A percentile compares a stretch with the other conserved stretches of the same genome.
Conservation (phyloP, 2,888 invertebrate species). For the Didymodactylos carnosus region DNA sequence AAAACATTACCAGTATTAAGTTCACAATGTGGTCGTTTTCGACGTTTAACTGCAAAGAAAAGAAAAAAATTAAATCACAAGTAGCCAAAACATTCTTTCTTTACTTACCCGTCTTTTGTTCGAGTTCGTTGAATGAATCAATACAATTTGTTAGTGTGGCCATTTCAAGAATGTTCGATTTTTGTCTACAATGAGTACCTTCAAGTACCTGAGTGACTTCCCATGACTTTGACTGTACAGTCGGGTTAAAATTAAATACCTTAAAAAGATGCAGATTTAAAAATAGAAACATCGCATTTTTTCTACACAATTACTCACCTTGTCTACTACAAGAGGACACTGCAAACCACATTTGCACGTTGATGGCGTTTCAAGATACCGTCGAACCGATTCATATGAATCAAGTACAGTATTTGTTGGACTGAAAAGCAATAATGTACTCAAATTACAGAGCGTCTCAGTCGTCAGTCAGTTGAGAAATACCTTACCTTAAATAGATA, state of each 20-base stretch:
- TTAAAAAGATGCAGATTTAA: not conserved
- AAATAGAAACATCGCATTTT: too few relatives aligned
- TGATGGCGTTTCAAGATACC: constrained; percentile 70
- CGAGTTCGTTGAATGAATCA: not conserved
- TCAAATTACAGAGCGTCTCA: constrained; percentile 12
- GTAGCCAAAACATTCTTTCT: not conserved
- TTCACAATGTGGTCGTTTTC: not conserved
- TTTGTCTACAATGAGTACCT: not conserved
- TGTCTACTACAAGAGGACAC: constrained; percentile 73
- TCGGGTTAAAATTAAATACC: constrained; percentile 45
- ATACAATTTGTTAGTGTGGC: not conserved
- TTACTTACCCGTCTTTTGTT: not conserved
- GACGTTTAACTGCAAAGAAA: not conserved
- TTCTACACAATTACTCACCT: constrained; percentile 54
- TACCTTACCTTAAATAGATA: constrained; percentile 53
- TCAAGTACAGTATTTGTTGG: constrained; percentile 71
- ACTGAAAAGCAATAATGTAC: constrained; percentile 50
- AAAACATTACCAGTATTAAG: not conserved
- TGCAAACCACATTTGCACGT: constrained; percentile 94
- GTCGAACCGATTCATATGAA: constrained; percentile 64
- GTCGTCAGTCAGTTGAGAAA: not conserved
- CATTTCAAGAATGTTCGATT: not conserved
- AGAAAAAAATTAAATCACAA: not conserved
- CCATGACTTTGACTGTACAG: not conserved
- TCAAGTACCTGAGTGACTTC: not conserved